Base-by-base conservation (phyloP, 2,113 vertebrate genomes). In the Sylvietta virens region DNA sequence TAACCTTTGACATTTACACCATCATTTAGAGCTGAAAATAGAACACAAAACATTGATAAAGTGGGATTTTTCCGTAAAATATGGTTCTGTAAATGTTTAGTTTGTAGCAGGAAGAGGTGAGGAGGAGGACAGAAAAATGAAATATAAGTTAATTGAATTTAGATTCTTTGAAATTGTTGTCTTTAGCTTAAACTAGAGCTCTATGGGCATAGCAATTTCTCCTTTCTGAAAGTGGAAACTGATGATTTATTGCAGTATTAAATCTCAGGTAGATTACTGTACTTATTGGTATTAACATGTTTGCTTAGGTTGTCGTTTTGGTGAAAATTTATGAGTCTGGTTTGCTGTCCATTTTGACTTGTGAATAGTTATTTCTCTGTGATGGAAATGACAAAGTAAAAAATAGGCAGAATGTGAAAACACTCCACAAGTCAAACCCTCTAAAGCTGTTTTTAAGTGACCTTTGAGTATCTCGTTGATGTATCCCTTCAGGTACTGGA, bases 391-490 rank as follows among this genome's bases (percentile, higher is more conserved):
- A 45, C 44, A 62, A 35, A 54, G n/a, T 37, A 1, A 53, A 62
- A 86, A 37, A 45, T 13, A 44, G 82, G 11, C 53, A 77, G 53
- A 47, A 91, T 28, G 42, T 88, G 61, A 78, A 69, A 92, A 56
- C 0, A 3, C 21, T 37, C 8, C 15, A 15, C 17, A 69, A 86
- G 22, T 83, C 18, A 37, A 33, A 42, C 21, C 11, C 39, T n/a
- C 2, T 28, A 21, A 61, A 45, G 33, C 47, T 76, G 45, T 5
- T 88, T 84, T 61, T 10, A 22, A 72, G 73, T 87, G 98, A 98
- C 99, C 99, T 99, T 99, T 99, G 23, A 99, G 98, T 97, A 99
- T 98, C 97, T 99, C 99, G 31, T 99, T 99, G 96, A 98, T 98
- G 87, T 99, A 99, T 90, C 98, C 98, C 96, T 97, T 98, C 65